A percentile compares a stretch with the other conserved stretches of the same genome.
These are phyloP conservation scores for Poecilia picta DNA, from an alignment of 2,797 vertebrate genomes.

Conservation along the genomic window DNA sequence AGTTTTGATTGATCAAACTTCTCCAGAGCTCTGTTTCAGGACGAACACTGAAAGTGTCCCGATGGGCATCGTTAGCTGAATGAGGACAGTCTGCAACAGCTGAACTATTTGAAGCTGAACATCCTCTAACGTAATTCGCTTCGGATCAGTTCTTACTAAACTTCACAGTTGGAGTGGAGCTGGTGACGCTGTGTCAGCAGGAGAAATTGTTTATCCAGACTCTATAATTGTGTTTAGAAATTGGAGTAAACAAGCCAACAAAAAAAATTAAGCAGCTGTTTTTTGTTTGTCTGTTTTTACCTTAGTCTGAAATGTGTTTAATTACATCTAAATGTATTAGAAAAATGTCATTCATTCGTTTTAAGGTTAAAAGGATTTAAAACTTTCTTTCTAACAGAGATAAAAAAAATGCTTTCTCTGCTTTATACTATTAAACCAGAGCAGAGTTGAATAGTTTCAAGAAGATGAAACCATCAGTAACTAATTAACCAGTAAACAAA, in stretches of 20 bases:
- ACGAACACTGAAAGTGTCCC: conserved; percentile 2
- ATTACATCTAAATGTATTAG: not conserved
- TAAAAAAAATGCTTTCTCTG: too few relatives aligned
- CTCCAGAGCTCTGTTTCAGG: conserved; percentile 29
- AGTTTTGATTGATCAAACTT: conserved; percentile 47
- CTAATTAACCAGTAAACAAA: not conserved
- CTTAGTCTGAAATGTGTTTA: not conserved
- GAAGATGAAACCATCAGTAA: not conserved
- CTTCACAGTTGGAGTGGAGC: conserved; percentile 37
- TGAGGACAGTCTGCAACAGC: conserved; percentile 24
- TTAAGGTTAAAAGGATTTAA: not conserved
- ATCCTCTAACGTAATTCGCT: conserved; percentile 23
- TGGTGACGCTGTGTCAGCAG: conserved; percentile 28
- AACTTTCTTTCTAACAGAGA: not conserved
- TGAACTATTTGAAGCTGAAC: not conserved
- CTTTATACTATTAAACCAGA: not conserved
- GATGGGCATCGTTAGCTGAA: conserved; percentile 26
- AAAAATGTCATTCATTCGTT: not conserved
- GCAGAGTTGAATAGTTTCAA: not conserved
- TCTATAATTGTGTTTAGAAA: conserved; percentile 3
- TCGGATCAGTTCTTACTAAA: conserved; percentile 31
- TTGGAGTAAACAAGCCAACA: conserved; percentile 5
- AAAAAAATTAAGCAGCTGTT: not conserved
- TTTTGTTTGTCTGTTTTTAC: not conserved
- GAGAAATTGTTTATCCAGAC: conserved; percentile 19